Percentiles rank a stretch among this genome's conserved stretches.
Evolutionary conservation across 2,888 invertebrate species (phyloP).

Genomic region (Papilio elwesi): DNA sequence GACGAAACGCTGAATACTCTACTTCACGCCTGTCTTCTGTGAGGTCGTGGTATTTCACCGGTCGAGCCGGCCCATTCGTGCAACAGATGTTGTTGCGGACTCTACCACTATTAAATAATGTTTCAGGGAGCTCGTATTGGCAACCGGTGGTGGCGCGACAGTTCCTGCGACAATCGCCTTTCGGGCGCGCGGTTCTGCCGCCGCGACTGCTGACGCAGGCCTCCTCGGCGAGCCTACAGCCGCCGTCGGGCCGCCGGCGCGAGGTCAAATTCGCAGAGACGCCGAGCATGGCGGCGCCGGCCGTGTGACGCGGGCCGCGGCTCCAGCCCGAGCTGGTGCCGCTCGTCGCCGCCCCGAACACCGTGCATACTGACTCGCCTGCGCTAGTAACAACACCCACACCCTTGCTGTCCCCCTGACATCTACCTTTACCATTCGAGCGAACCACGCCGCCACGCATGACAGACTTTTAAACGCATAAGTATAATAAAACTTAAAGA

Average conservation of each 20-base stretch:
- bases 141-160: slow-evolving; percentile 89
- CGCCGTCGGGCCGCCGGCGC: slow-evolving; percentile 65
- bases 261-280: slow-evolving; percentile 83
- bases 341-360: slow-evolving; percentile 64
- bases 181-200: slow-evolving; percentile 67
- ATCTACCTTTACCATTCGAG: slow-evolving; percentile 50
- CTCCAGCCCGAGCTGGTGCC: slow-evolving; percentile 83
- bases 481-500: slow-evolving; percentile 23
- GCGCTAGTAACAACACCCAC: slow-evolving; percentile 29
- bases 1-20: no score
- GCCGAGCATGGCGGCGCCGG: slow-evolving; percentile 59
- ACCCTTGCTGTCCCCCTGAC: slow-evolving; percentile 62
- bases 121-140: slow-evolving; percentile 83
- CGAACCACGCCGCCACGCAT: slow-evolving; percentile 63
- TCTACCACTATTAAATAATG: no score
- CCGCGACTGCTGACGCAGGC: slow-evolving; percentile 70
- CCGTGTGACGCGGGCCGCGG: slow-evolving; percentile 82
- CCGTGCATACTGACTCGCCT: slow-evolving; percentile 41
- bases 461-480: slow-evolving; percentile 62
- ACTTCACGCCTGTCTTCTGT: no score
- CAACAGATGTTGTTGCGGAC: no score
- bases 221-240: slow-evolving; percentile 78
- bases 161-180: slow-evolving; percentile 88
- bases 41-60: no score
- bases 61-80: no score